Percentiles rank a stretch among this genome's conserved stretches.
These are phyloP conservation scores for Chironomus tepperi DNA, from an alignment of 1,140 invertebrate genomes.

Conservation along the genomic window DNA sequence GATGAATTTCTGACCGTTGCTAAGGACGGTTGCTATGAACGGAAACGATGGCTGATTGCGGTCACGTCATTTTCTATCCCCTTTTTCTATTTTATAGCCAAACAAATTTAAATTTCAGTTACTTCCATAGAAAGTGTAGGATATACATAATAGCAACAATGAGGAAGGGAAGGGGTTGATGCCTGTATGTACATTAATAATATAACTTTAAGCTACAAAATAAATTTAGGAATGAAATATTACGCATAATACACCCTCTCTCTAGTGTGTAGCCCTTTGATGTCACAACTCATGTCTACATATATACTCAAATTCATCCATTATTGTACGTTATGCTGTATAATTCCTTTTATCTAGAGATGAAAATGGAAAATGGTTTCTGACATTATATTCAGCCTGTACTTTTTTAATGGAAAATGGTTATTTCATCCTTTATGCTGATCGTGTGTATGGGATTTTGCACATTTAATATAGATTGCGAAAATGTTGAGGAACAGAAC, in stretches of 20 bases:
- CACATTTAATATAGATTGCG: too few relatives aligned
- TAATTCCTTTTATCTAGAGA: not conserved
- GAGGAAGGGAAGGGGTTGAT: too few relatives aligned
- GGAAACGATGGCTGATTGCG: conserved; percentile 12
- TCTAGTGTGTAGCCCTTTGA: not conserved
- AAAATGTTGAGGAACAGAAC: too few relatives aligned
- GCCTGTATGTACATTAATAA: too few relatives aligned
- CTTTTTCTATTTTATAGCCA: not conserved
- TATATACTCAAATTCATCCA: too few relatives aligned
- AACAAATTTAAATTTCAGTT: not conserved
- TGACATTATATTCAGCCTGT: not conserved
- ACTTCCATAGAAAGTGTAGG: not conserved
- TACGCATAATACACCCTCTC: not conserved
- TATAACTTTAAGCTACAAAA: too few relatives aligned
- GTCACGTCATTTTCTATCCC: conserved; percentile 7
- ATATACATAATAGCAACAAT: not conserved
- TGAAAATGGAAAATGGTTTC: conserved; percentile 1
- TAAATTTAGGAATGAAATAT: too few relatives aligned
- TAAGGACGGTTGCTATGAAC: not conserved
- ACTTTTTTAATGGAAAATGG: not conserved
- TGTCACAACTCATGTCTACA: too few relatives aligned
- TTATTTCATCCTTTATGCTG: not conserved
- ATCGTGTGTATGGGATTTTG: not conserved
- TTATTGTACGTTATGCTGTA: not conserved
- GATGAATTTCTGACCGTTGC: conserved; percentile 4